phyloP scores from a whole-genome alignment of 1,140 invertebrate genomes.

The Phymorhynchus buccinoides region DNA sequence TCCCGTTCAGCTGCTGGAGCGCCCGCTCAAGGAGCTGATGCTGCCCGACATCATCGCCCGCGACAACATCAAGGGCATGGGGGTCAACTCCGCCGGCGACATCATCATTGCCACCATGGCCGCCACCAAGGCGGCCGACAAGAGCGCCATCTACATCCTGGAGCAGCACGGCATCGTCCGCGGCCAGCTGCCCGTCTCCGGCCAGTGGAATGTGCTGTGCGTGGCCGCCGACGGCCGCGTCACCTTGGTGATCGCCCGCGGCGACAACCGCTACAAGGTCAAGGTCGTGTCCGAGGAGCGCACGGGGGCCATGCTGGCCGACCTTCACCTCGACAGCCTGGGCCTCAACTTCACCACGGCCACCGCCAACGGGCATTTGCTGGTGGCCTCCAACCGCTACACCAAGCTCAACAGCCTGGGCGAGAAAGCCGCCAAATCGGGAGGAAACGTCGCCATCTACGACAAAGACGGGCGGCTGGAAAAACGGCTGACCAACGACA shows the following conservation, averaged over 20 bases:
- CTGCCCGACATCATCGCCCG: constrained; percentile 58
- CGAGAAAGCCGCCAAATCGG: constrained; percentile 59
- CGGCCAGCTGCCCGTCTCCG: constrained; percentile 59
- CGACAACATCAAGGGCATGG: constrained; percentile 66
- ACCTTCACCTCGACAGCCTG: constrained; percentile 64
- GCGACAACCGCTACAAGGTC: constrained; percentile 67
- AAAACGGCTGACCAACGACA: constrained; percentile 63
- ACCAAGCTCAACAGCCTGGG: constrained; percentile 47
- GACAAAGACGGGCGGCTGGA: constrained; percentile 54
- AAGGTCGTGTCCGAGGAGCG: constrained; percentile 61
- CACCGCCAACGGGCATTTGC: constrained; percentile 53
- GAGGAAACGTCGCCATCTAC: constrained; percentile 66
- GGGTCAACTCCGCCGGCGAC: constrained; percentile 60
- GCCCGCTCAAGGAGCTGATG: constrained; percentile 52
- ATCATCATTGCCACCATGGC: constrained; percentile 63
- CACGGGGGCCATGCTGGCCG: constrained; percentile 55
- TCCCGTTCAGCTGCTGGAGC: constrained; percentile 49
- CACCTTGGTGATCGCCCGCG: constrained; percentile 58
- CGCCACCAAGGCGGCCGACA: constrained; percentile 23
- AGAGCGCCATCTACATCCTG: constrained; percentile 60
- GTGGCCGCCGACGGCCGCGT: constrained; percentile 66
- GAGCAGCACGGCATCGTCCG: constrained; percentile 66
- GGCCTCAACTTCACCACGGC: constrained; percentile 65
- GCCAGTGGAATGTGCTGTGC: constrained; percentile 63
- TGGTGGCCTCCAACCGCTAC: constrained; percentile 65